Evolutionary conservation across 2,888 invertebrate species (phyloP), one percentile per base, ranked within the genome.

Genomic region (Dascillus cervinus): DNA sequence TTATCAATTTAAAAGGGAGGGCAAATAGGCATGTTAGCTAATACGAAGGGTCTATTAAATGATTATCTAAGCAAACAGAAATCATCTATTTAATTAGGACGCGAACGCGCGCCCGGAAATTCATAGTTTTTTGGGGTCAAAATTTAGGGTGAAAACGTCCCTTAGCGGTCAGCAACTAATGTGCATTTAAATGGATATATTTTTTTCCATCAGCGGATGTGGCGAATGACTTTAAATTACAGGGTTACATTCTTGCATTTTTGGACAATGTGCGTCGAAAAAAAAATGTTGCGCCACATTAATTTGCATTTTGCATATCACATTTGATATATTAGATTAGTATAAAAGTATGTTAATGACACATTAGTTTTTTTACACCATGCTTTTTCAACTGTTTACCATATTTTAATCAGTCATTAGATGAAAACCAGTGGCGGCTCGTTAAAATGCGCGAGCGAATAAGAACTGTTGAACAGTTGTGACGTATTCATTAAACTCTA

Each of bases 51-150:
- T 52, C 63, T 62, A 64, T 64, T 65, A 64, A 64, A 64, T 64
- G 62, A 64, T 65, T 65, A 65, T 65, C 64, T 63, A 63, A 65
- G 64, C 63, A 64, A 65, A 65, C 64, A 65, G 58, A 64, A 65
- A 65, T 65, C 64, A 62, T 64, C 65, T 62, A 65, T 64, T 65
- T 65, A 65, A 65, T 65, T 65, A 65, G 64, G 53, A 59, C n/a
- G n/a, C n/a, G n/a, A n/a, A n/a, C n/a, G 52, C 44, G 49, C 50
- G 53, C 49, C 62, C 60, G 63, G 62, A 62, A 62, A 55, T 52
- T 43, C 52, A 50, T 50, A 49, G 53, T 60, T 54, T 59, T 44
- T n/a, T 44, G 49, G 52, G 55, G 58, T 60, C 56, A 56, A 56
- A 58, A 58, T 56, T 38, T 36, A 26, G 39, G 39, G 39, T 35